These are phyloP conservation scores for Oppia nitens DNA, from an alignment of 1,140 invertebrate genomes.

Conservation along the genomic window DNA sequence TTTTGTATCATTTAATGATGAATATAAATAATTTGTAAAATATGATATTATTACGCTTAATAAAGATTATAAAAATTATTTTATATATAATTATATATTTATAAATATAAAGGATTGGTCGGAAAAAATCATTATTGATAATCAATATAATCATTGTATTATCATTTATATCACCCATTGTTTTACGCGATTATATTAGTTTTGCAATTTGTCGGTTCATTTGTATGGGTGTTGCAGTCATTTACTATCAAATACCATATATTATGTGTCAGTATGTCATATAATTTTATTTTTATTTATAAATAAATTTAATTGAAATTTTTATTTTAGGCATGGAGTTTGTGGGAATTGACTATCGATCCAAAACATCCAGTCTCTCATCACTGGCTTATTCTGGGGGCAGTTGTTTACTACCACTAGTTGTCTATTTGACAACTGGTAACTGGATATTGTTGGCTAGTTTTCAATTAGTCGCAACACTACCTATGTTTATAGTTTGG, in stretches of 20 bases:
- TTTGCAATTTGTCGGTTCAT: slow-evolving; percentile 15
- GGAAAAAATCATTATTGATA: slow-evolving; percentile 4
- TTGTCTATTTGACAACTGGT: slow-evolving; percentile 49
- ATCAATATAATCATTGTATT: not conserved
- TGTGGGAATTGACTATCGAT: not conserved
- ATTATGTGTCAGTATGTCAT: slow-evolving; percentile 20
- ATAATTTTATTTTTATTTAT: not conserved
- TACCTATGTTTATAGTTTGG: not conserved
- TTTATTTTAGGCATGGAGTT: not conserved
- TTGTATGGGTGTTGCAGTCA: not conserved
- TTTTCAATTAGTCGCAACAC: not conserved
- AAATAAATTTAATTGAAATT: too few relatives aligned
- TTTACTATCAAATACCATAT: slow-evolving; percentile 19
- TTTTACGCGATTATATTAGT: slow-evolving; percentile 14
- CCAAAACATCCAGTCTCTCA: slow-evolving; percentile 44
- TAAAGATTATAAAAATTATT: too few relatives aligned
- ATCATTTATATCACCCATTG: slow-evolving; percentile 14
- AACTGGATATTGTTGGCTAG: not conserved
- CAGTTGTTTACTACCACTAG: slow-evolving; percentile 54
- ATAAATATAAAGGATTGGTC: slow-evolving; percentile 12
- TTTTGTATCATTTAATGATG: too few relatives aligned
- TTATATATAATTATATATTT: too few relatives aligned
- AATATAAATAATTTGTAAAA: too few relatives aligned
- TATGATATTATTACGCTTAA: too few relatives aligned
- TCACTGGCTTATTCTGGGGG: slow-evolving; percentile 73